phyloP scores from a whole-genome alignment of 1,140 invertebrate genomes.

The Asobara japonica region DNA sequence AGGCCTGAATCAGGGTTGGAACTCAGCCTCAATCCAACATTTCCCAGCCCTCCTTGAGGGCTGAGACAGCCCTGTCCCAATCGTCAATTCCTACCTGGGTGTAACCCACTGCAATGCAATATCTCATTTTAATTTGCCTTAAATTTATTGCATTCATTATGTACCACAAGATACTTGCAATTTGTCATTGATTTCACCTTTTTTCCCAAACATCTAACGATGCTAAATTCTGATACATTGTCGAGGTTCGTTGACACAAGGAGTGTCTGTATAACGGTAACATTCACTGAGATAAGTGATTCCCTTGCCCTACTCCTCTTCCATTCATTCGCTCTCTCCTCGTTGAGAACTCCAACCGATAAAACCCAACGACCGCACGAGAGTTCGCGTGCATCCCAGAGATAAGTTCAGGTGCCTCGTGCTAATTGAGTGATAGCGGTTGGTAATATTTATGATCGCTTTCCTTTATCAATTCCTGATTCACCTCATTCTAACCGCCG shows the following conservation, averaged over 20 bases:
- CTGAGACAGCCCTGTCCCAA: too few species aligned
- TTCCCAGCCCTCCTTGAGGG: too few species aligned
- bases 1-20: too few species aligned
- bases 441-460: slow-evolving; percentile 38
- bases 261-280: neutral
- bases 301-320: slow-evolving; percentile 17
- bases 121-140: too few species aligned
- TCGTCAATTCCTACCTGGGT: too few species aligned
- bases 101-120: too few species aligned
- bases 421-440: slow-evolving; percentile 42
- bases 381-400: slow-evolving; percentile 37
- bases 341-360: slow-evolving; percentile 38
- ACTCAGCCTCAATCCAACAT: too few species aligned
- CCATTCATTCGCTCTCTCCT: slow-evolving; percentile 33
- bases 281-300: slow-evolving; percentile 33
- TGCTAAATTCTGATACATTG: too few species aligned
- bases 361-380: slow-evolving; percentile 1
- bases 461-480: slow-evolving; percentile 31
- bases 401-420: slow-evolving; percentile 36
- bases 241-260: neutral
- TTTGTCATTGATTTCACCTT: too few species aligned
- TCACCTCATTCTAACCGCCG: slow-evolving; percentile 6
- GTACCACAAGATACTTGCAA: too few species aligned
- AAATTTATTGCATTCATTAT: too few species aligned
- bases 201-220: too few species aligned